Evolutionary conservation across 2,888 invertebrate genomes (phyloP).

Genomic region (Apoderus coryli): DNA sequence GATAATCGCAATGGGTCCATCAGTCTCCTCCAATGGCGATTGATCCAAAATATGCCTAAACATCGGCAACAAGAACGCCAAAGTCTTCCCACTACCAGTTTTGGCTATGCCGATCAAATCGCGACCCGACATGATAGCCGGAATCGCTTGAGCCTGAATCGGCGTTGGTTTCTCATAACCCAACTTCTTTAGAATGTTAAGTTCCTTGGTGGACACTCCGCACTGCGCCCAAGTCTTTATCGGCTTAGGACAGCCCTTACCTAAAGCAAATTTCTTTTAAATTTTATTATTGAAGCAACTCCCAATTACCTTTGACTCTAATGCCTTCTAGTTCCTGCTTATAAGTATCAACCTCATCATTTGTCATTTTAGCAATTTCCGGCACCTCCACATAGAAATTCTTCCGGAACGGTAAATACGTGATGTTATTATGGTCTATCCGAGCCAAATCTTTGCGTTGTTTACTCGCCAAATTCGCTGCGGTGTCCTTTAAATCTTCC

Average conservation of each 20-base stretch:
- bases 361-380: constrained; percentile 84
- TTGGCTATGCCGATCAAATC: constrained; percentile 98
- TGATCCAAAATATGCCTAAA: constrained; percentile 94
- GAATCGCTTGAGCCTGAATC: constrained; percentile 95
- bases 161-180: constrained; percentile 96
- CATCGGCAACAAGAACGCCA: constrained; percentile 97
- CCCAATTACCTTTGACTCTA: constrained; percentile 62
- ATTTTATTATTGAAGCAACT: constrained; percentile 3
- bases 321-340: constrained; percentile 88
- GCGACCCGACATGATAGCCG: constrained; percentile 90
- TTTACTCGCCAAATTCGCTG: constrained; percentile 77
- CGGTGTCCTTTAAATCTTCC: constrained; percentile 84
- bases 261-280: constrained; percentile 16
- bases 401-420: constrained; percentile 71
- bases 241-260: constrained; percentile 87
- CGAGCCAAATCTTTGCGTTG: constrained; percentile 85
- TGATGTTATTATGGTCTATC: constrained; percentile 77
- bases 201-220: constrained; percentile 89
- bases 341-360: constrained; percentile 73
- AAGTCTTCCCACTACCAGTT: constrained; percentile 93
- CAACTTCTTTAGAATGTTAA: constrained; percentile 80
- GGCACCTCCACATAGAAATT: constrained; percentile 96
- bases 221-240: constrained; percentile 97
- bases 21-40: constrained; percentile 82
- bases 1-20: constrained; percentile 92